Evolutionary conservation across 2,888 invertebrate species (phyloP).

Genomic region (Clusia tigrina): DNA sequence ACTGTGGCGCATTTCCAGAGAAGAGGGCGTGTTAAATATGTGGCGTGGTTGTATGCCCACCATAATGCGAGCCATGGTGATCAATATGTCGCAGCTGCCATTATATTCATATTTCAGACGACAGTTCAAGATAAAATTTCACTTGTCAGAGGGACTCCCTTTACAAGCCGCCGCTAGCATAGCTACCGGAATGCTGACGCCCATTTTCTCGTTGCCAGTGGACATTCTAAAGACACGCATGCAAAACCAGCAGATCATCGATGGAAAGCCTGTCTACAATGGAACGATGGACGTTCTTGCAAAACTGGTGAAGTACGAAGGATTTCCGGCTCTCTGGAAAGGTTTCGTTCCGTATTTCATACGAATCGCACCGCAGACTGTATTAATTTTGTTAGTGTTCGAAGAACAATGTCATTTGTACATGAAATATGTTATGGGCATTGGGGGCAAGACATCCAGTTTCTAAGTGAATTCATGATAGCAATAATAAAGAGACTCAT

Average conservation of each 20-base stretch:
- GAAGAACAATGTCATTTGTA: constrained; percentile 92
- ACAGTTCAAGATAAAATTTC: constrained; percentile 70
- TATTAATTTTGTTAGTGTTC: constrained; percentile 95
- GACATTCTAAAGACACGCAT: constrained; percentile 99
- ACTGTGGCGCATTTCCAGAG: constrained; percentile 76
- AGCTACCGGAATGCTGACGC: constrained; percentile 97
- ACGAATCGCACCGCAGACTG: constrained; percentile 96
- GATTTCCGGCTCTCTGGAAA: constrained; percentile 95
- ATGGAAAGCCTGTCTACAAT: constrained; percentile 90
- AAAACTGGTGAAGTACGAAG: constrained; percentile 85
- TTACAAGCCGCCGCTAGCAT: constrained; percentile 95
- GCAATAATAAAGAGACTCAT: no score
- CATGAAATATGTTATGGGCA: constrained; percentile 59
- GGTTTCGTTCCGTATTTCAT: constrained; percentile 98
- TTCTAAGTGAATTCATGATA: no score
- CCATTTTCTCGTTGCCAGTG: constrained; percentile 97
- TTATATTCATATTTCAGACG: constrained; percentile 93
- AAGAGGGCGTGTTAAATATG: constrained; percentile 80
- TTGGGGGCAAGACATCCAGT: no score
- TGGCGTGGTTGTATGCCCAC: constrained; percentile 94
- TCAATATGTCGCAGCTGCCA: constrained; percentile 97
- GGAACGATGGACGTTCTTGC: constrained; percentile 82
- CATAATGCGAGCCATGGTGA: constrained; percentile 93
- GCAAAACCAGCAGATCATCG: constrained; percentile 89
- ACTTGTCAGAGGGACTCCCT: constrained; percentile 75